phyloP scores from a whole-genome alignment of 2,797 vertebrate genomes.

The Perodicticus potto region DNA sequence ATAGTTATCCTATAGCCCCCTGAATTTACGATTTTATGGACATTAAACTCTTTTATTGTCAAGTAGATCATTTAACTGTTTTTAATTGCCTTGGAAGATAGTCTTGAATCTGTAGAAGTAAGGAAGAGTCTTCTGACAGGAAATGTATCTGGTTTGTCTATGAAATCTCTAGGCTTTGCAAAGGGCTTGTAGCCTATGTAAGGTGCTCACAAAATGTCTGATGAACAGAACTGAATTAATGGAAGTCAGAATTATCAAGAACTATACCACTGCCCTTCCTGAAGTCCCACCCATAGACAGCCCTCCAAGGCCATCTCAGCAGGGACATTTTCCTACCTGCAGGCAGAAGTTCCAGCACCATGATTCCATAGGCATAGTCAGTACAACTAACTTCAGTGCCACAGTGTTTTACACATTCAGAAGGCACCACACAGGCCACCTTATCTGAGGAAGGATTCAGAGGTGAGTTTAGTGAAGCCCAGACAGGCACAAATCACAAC shows the following conservation, averaged over 20 bases:
- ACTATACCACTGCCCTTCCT: background rate
- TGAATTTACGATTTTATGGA: background rate
- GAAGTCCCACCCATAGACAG: background rate
- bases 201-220: background rate
- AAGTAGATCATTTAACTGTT: background rate
- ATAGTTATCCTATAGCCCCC: background rate
- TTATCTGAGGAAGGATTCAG: constrained; percentile 88
- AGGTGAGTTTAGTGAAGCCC: background rate
- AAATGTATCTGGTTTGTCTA: background rate
- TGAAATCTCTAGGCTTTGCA: background rate
- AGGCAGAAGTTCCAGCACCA: constrained; percentile 97
- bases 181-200: background rate
- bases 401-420: constrained; percentile 89
- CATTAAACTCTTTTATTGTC: background rate
- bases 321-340: constrained; percentile 88
- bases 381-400: constrained; percentile 92
- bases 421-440: constrained; percentile 94
- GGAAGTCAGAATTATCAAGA: background rate
- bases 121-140: background rate
- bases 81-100: background rate
- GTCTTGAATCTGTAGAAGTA: background rate
- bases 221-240: background rate
- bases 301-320: background rate
- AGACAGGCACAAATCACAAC: background rate
- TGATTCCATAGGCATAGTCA: constrained; percentile 95